Evolutionary conservation across 2,113 vertebrate species (phyloP).

Genomic region (Centropus unirufus): DNA sequence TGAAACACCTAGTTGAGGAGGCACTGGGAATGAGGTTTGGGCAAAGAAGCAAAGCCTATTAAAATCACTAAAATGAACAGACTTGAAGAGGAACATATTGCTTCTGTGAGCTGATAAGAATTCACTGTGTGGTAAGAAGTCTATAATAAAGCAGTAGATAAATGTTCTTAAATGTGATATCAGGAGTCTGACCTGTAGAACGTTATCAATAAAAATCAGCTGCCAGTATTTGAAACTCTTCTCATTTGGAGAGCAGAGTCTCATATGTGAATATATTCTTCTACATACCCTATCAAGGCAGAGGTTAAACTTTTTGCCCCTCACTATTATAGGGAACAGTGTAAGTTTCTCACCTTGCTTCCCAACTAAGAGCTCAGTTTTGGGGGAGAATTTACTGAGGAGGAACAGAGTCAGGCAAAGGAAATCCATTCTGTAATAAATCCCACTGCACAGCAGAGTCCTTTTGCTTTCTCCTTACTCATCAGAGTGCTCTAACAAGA

Average conservation of each 20-base stretch:
- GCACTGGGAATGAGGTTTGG: not conserved
- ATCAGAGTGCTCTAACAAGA: not conserved
- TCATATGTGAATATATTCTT: not conserved
- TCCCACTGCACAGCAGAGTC: not conserved
- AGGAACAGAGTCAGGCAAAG: not conserved
- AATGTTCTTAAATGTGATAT: not conserved
- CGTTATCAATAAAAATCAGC: not conserved
- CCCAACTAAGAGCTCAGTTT: not conserved
- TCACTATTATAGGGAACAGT: not conserved
- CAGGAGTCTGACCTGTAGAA: not conserved
- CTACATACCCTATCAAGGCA: not conserved
- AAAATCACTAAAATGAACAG: not conserved
- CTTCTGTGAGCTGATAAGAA: not conserved
- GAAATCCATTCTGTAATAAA: not conserved
- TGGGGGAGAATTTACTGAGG: not conserved
- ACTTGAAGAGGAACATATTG: not conserved
- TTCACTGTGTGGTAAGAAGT: not conserved
- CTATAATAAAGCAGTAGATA: not conserved
- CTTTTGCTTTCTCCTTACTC: not conserved
- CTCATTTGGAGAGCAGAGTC: not conserved
- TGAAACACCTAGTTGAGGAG: not conserved
- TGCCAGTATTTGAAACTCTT: slow-evolving; percentile 11
- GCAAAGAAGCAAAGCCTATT: not conserved
- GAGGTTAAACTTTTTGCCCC: not conserved
- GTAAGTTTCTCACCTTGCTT: not conserved